phyloP scores from a whole-genome alignment of 1,140 invertebrate genomes.

The Geopemphigus sp. region DNA sequence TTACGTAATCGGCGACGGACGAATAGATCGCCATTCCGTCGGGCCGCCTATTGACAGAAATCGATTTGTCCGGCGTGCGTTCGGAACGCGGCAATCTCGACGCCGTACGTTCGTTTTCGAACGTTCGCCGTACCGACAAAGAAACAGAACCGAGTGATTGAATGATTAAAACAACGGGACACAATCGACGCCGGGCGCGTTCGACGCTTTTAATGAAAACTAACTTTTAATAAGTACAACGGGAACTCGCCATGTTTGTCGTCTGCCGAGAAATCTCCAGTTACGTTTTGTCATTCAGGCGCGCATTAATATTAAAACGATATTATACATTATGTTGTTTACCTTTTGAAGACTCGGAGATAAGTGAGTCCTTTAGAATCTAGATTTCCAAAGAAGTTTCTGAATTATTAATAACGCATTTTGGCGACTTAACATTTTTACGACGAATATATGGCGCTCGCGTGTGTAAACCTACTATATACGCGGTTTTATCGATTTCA shows the following conservation, averaged over 20 bases:
- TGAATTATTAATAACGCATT: slow-evolving; percentile 20
- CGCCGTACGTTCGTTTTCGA: too few species aligned
- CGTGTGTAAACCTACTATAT: neutral
- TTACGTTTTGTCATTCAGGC: neutral
- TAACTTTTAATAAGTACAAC: neutral
- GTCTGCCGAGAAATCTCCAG: neutral
- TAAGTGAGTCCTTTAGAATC: slow-evolving; percentile 12
- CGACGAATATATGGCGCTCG: too few species aligned
- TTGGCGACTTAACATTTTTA: neutral
- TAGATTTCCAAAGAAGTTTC: slow-evolving; percentile 5
- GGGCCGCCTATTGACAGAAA: too few species aligned
- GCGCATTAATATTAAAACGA: slow-evolving; percentile 20
- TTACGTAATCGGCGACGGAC: too few species aligned
- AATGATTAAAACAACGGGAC: too few species aligned
- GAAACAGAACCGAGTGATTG: too few species aligned
- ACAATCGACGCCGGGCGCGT: too few species aligned
- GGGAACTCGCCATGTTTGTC: neutral
- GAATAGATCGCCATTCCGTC: too few species aligned
- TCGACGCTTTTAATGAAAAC: neutral
- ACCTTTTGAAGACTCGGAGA: slow-evolving; percentile 12
- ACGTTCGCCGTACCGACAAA: too few species aligned
- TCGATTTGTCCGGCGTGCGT: too few species aligned
- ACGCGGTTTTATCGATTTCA: neutral
- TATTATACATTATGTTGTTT: slow-evolving; percentile 5
- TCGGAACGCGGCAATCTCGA: too few species aligned